These are phyloP conservation scores for Didymodactylos carnosus DNA, from an alignment of 2,888 invertebrate species.

Conservation along the genomic window DNA sequence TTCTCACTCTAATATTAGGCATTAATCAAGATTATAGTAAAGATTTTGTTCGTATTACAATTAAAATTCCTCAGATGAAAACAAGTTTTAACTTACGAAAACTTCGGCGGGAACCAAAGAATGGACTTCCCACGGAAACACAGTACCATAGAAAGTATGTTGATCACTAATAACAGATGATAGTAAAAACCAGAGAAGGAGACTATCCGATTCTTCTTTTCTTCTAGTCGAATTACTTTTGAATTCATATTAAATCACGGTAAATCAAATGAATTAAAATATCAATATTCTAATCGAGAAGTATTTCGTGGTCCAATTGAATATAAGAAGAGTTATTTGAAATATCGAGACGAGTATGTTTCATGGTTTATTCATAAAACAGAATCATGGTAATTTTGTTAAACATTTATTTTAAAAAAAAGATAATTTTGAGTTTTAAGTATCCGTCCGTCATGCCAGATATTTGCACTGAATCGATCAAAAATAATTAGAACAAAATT, in stretches of 20 bases:
- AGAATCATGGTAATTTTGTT: background rate
- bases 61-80: conserved; percentile 7
- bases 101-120: background rate
- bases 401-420: too few species aligned
- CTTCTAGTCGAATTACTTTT: background rate
- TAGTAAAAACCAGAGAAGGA: too few species aligned
- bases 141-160: conserved; percentile 3
- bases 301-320: conserved; percentile 3
- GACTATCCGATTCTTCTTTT: background rate
- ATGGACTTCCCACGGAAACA: background rate
- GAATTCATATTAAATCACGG: conserved; percentile 10
- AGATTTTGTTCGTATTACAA: conserved; percentile 6
- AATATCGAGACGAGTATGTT: background rate
- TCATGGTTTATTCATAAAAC: background rate
- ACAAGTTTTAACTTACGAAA: background rate
- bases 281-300: conserved; percentile 2
- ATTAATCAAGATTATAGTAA: conserved; percentile 6
- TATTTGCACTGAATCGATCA: too few species aligned
- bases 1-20: background rate
- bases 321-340: conserved; percentile 7
- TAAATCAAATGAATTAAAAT: background rate
- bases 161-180: too few species aligned
- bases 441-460: too few species aligned
- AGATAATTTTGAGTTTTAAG: too few species aligned
- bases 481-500: too few species aligned